These are phyloP conservation scores for Ganaspis brasiliensis DNA, from an alignment of 2,888 invertebrate species.

Conservation along the genomic window DNA sequence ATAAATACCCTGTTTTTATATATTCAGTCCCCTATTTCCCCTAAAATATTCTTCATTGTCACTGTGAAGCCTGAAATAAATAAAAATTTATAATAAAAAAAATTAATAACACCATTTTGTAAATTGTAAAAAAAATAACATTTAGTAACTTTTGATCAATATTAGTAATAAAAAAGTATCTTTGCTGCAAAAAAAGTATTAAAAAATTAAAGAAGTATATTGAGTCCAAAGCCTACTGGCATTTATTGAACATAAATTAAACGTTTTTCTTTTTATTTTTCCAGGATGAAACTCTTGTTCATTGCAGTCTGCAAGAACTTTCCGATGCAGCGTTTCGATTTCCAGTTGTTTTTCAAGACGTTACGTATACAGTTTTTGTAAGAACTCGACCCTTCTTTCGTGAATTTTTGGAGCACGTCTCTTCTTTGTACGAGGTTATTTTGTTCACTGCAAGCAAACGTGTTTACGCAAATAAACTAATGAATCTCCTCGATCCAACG, in stretches of 20 bases:
- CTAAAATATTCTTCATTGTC: too few relatives aligned
- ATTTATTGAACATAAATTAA: neutral
- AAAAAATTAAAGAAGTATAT: too few relatives aligned
- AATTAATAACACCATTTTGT: too few relatives aligned
- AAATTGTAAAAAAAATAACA: too few relatives aligned
- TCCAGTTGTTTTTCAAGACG: constrained; percentile 95
- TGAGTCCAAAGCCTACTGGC: too few relatives aligned
- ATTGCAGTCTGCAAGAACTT: constrained; percentile 95
- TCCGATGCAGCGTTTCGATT: constrained; percentile 96
- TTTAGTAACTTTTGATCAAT: too few relatives aligned
- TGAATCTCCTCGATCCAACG: constrained; percentile 95
- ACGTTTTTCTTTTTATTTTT: constrained; percentile 50
- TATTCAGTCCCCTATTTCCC: too few relatives aligned
- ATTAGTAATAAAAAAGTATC: too few relatives aligned
- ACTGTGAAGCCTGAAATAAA: too few relatives aligned
- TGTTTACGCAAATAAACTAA: constrained; percentile 95
- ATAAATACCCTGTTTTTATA: too few relatives aligned
- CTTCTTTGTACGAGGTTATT: constrained; percentile 94
- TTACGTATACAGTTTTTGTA: constrained; percentile 92
- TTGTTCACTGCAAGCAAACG: constrained; percentile 97
- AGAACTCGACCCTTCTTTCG: constrained; percentile 95
- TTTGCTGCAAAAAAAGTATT: too few relatives aligned
- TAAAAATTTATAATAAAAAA: too few relatives aligned
- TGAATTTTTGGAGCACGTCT: constrained; percentile 95
- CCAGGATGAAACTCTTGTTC: constrained; percentile 97